Evolutionary conservation across 2,113 vertebrate species (phyloP), one percentile per base, ranked within the genome.

Genomic region (Ceyx melanurus): DNA sequence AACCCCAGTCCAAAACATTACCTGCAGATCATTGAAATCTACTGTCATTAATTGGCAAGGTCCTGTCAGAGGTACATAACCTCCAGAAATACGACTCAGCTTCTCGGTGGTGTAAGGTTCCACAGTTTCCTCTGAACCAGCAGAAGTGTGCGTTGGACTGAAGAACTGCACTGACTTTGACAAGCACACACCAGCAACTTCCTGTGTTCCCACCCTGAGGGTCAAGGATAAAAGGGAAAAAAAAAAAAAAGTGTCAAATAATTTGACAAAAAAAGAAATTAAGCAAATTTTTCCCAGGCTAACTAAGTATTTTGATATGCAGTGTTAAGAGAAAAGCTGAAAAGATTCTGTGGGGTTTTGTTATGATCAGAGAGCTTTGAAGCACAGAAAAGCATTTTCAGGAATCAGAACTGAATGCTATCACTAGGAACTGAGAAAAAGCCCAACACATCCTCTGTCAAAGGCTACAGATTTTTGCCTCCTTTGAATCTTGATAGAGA

Each of bases 51-150:
- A 97, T 66, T 98, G 98, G 93, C 98, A 99, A 13, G 98, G 97
- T n/a, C 98, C 96, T 53, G 98, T 99, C 88, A 99, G 97, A 70
- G 98, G 65, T 64, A 86, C 83, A 45, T 99, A 99, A 7, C 99
- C 99, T 60, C 99, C 98, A 19, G 98, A 98, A 90, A 99, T 81
- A 78, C 97, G 97, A 97, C 98, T 99, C 89, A 99, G 98, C 79
- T 99, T 98, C 96, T 99, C 99, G 0, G 99, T 99, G 76, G 98
- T 99, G 89, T 99, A 99, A 25, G 99, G 99, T 95, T 99, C 99
- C 17, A 98, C 85, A 42, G 98, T 97, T 83, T 99, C 99, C 60
- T 98, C 99, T 3, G 97, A 96, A 77, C 97, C 98, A 18, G 92
- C 81, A 82, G 95, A 97, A 91, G 97, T 97, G 3, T 93, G 98